A percentile compares a stretch with the other conserved stretches of the same genome.
phyloP scores from a whole-genome alignment of 2,797 vertebrate species.

The Meriones psammophilus region DNA sequence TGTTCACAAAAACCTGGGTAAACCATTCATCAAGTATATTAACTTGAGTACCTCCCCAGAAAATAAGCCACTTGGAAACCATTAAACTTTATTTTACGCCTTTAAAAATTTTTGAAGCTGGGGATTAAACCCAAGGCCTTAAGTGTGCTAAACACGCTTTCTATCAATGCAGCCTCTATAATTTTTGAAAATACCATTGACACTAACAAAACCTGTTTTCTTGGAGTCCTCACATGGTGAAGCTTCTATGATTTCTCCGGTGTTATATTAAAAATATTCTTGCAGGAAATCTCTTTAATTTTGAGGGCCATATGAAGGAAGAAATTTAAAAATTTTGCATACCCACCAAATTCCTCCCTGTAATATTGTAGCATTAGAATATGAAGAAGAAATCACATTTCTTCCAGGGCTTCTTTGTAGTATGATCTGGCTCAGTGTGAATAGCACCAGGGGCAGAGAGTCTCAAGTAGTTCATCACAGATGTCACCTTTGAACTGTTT shows the following conservation, averaged over 20 bases:
- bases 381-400: constrained; percentile 11
- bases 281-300: constrained; percentile 28
- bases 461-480: constrained; percentile 26
- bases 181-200: constrained; percentile 27
- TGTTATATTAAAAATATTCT: constrained; percentile 41
- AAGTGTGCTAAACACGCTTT: not conserved
- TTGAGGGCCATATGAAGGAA: constrained; percentile 14
- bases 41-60: constrained; percentile 19
- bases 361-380: constrained; percentile 61
- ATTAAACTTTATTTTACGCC: constrained; percentile 10
- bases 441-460: not conserved
- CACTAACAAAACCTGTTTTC: constrained; percentile 45
- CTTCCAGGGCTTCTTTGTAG: not conserved
- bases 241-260: constrained; percentile 48
- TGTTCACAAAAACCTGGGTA: not conserved
- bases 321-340: constrained; percentile 48
- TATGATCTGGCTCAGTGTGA: constrained; percentile 44
- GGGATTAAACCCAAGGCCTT: not conserved
- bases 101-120: not conserved
- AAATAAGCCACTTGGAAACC: constrained; percentile 48
- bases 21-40: constrained; percentile 5
- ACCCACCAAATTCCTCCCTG: not conserved
- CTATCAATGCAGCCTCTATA: not conserved
- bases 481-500: constrained; percentile 44
- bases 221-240: not conserved